phyloP scores from a whole-genome alignment of 2,113 vertebrate species.

The Sebastes schlegelii region DNA sequence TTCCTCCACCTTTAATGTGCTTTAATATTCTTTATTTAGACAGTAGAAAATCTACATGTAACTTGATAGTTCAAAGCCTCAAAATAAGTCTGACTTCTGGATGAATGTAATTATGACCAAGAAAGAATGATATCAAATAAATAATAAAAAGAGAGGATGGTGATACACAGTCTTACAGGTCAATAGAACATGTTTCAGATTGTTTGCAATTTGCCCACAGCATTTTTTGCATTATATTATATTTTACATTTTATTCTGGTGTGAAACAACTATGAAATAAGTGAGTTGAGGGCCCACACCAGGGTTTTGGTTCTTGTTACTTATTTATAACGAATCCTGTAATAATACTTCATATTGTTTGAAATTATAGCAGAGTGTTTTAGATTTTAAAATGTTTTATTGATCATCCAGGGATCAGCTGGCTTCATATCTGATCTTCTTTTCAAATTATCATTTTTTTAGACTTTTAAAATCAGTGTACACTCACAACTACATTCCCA shows the following conservation, averaged over 20 bases:
- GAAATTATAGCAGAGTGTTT: neutral
- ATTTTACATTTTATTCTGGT: neutral
- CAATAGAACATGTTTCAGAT: neutral
- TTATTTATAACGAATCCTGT: neutral
- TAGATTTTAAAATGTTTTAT: neutral
- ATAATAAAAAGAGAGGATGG: neutral
- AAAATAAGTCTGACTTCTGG: neutral
- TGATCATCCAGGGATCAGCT: neutral
- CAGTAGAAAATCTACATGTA: neutral
- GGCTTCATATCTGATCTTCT: neutral
- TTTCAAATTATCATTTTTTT: neutral
- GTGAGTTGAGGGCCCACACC: neutral
- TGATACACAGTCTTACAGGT: neutral
- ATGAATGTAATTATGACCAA: neutral
- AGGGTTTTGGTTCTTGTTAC: neutral
- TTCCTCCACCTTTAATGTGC: neutral
- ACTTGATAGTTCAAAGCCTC: neutral
- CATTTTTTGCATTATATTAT: neutral
- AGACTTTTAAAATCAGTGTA: neutral
- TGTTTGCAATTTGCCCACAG: neutral
- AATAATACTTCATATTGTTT: neutral
- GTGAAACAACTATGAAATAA: conserved; percentile 3
- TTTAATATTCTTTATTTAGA: neutral
- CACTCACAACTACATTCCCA: neutral
- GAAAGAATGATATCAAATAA: neutral